phyloP scores from a whole-genome alignment of 2,888 invertebrate species.

The Pachycephus smyrnensis region DNA sequence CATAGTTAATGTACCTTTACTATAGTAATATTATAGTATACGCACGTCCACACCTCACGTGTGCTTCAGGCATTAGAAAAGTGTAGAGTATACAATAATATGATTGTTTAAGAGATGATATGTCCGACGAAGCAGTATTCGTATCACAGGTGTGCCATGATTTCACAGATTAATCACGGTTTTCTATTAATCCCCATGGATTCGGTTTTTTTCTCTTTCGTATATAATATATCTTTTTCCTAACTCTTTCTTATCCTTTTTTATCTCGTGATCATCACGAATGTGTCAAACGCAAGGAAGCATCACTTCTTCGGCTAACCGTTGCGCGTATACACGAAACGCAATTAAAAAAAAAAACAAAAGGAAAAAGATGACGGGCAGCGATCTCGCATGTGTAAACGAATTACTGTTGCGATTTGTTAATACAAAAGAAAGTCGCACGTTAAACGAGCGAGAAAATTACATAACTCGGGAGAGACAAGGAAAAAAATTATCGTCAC shows the following conservation, averaged over 20 bases:
- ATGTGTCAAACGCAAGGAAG: neutral
- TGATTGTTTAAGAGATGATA: neutral
- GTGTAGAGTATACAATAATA: neutral
- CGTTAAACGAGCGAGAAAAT: conserved; percentile 14
- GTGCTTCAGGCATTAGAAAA: neutral
- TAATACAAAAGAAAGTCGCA: neutral
- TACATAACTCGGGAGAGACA: conserved; percentile 21
- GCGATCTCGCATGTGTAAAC: neutral
- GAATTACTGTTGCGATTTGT: neutral
- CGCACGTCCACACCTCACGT: neutral
- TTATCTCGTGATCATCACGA: neutral
- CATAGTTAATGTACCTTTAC: neutral
- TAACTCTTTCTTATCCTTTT: neutral
- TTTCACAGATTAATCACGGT: neutral
- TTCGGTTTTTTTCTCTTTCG: neutral
- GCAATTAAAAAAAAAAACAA: neutral
- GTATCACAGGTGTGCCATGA: neutral
- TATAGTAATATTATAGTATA: neutral
- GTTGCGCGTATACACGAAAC: neutral
- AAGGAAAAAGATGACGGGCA: neutral
- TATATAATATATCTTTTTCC: too few relatives aligned
- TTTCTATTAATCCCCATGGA: neutral
- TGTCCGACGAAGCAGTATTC: neutral
- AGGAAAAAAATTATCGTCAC: conserved; percentile 12
- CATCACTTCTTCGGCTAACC: neutral